Percentiles rank a stretch among this genome's conserved stretches.
Evolutionary conservation across 2,797 vertebrate genomes (phyloP).

Genomic region (Gorsachius magnificus): DNA sequence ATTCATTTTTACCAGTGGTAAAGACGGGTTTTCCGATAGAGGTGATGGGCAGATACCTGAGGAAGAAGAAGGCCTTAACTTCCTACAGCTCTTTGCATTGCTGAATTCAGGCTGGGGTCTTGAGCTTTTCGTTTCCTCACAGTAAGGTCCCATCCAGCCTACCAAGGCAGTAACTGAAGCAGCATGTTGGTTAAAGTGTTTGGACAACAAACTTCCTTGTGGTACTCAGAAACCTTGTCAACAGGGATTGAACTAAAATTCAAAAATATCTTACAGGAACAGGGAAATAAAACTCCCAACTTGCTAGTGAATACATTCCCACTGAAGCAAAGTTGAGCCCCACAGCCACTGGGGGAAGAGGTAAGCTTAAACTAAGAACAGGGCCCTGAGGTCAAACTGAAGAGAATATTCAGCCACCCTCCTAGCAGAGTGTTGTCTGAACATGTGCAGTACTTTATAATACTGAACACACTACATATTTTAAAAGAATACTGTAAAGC

Average conservation of each 20-base stretch:
- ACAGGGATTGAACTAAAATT: neutral
- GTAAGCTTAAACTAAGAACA: neutral
- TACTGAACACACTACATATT: neutral
- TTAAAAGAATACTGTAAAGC: slow-evolving; percentile 9
- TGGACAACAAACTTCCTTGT: neutral
- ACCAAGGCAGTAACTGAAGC: neutral
- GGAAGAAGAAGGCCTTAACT: neutral
- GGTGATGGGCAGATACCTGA: neutral
- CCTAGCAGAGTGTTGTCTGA: neutral
- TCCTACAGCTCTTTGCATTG: neutral
- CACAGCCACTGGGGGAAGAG: neutral
- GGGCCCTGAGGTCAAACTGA: slow-evolving; percentile 29
- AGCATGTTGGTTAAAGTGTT: neutral
- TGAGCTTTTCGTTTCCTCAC: neutral
- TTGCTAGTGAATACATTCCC: neutral
- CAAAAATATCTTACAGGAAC: neutral
- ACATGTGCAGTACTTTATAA: neutral
- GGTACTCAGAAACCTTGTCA: neutral
- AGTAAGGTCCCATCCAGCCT: neutral
- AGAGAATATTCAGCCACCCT: slow-evolving; percentile 14
- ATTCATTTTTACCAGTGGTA: neutral
- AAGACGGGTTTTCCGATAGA: neutral
- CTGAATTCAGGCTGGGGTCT: neutral
- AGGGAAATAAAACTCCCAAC: neutral
- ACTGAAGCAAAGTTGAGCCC: slow-evolving; percentile 7